A percentile compares a stretch with the other conserved stretches of the same genome.
These are phyloP conservation scores for Micrastur ruficollis DNA, from an alignment of 2,797 vertebrate species.

Conservation along the genomic window DNA sequence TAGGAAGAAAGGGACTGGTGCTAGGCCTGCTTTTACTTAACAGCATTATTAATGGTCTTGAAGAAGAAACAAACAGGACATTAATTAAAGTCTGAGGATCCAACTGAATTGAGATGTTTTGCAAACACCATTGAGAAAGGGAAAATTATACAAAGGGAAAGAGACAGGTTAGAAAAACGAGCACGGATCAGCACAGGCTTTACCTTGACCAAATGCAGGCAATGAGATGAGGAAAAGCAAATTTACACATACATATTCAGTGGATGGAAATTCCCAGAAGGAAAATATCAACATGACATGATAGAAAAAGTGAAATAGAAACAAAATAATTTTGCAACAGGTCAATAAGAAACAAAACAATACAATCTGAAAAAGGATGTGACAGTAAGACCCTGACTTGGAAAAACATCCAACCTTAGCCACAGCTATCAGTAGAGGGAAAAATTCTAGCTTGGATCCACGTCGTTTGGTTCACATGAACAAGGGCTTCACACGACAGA, in stretches of 20 bases:
- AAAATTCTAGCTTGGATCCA: not conserved
- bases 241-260: not conserved
- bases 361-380: not conserved
- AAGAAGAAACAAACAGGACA: slow-evolving; percentile 15
- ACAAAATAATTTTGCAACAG: not conserved
- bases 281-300: not conserved
- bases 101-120: slow-evolving; percentile 9
- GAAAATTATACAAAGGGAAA: not conserved
- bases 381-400: not conserved
- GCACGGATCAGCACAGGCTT: not conserved
- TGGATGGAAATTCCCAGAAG: not conserved
- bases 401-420: not conserved
- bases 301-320: not conserved
- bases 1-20: not conserved
- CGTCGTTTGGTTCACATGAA: not conserved
- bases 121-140: not conserved
- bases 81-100: slow-evolving; percentile 7
- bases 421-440: not conserved
- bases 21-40: not conserved
- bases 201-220: not conserved
- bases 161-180: not conserved
- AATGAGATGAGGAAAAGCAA: not conserved
- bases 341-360: not conserved
- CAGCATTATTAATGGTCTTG: slow-evolving; percentile 1
- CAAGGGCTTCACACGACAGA: not conserved